Percentiles rank a stretch among this genome's conserved stretches.
Evolutionary conservation across 1,140 invertebrate genomes (phyloP).

Genomic region (Pseudomyrmex concolor): DNA sequence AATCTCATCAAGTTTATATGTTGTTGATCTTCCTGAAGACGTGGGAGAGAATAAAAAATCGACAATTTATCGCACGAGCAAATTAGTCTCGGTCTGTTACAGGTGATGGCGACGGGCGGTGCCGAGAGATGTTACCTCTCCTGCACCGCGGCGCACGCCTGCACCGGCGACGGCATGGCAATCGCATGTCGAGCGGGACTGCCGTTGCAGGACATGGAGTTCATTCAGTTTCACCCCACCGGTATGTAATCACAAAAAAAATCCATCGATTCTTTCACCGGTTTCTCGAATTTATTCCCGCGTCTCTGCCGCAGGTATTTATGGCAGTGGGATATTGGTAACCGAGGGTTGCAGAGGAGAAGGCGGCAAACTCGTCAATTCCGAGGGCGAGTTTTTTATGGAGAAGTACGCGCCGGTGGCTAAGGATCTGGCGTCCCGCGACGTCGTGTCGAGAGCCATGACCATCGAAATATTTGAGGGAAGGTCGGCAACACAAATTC

Average conservation of each 20-base stretch:
- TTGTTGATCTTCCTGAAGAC: background rate
- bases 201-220: constrained; percentile 92
- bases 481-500: constrained; percentile 76
- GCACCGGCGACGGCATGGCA: constrained; percentile 94
- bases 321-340: constrained; percentile 94
- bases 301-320: constrained; percentile 87
- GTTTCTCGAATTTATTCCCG: background rate
- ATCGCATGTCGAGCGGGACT: constrained; percentile 91
- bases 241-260: constrained; percentile 81
- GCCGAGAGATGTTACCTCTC: constrained; percentile 92
- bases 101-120: constrained; percentile 87
- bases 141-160: constrained; percentile 94
- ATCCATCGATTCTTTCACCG: background rate
- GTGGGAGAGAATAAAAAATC: background rate
- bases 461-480: constrained; percentile 94
- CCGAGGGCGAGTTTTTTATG: constrained; percentile 94
- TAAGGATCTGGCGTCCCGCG: constrained; percentile 94
- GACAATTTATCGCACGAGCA: background rate
- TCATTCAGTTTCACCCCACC: constrained; percentile 95
- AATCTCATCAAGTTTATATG: background rate
- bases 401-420: constrained; percentile 94
- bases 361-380: constrained; percentile 93
- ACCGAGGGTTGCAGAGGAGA: constrained; percentile 93
- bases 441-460: constrained; percentile 93
- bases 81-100: background rate